Conservation (phyloP, 2,797 vertebrate genomes). For the Pipistrellus pygmaeus region DNA sequence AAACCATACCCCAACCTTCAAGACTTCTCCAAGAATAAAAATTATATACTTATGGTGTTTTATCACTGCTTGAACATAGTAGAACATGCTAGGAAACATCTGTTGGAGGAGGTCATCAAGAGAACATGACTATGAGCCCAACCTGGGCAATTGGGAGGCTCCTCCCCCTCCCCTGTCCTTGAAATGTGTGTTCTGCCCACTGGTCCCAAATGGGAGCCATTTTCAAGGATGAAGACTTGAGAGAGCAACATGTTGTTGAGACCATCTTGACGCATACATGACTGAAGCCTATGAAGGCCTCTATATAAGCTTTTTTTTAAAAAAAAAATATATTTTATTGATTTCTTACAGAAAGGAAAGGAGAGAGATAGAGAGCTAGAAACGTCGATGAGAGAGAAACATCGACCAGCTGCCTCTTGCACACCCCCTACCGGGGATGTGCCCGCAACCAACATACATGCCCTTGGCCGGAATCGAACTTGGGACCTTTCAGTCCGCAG, state of each 20-base stretch:
- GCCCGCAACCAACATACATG: too few relatives aligned
- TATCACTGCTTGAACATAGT: not conserved
- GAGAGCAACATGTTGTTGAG: not conserved
- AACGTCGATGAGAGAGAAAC: too few relatives aligned
- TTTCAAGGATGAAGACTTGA: not conserved
- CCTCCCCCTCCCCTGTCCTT: not conserved
- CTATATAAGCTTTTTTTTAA: too few relatives aligned
- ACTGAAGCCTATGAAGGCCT: too few relatives aligned
- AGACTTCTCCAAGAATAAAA: slow-evolving; percentile 8
- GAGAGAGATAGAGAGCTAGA: too few relatives aligned
- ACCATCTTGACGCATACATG: too few relatives aligned
- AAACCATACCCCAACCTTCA: not conserved
- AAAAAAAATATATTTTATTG: too few relatives aligned
- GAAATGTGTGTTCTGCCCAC: not conserved
- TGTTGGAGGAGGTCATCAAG: not conserved
- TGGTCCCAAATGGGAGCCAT: not conserved
- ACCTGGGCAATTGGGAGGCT: not conserved
- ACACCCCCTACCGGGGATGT: too few relatives aligned
- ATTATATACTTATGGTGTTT: not conserved
- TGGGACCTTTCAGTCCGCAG: too few relatives aligned
- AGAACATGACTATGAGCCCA: not conserved
- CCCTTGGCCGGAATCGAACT: too few relatives aligned
- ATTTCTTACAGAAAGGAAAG: too few relatives aligned
- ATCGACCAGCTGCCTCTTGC: too few relatives aligned
- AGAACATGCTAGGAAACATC: not conserved